Evolutionary conservation across 2,888 invertebrate species (phyloP), one percentile per base, ranked within the genome.

Genomic region (Cartodere bifasciata): DNA sequence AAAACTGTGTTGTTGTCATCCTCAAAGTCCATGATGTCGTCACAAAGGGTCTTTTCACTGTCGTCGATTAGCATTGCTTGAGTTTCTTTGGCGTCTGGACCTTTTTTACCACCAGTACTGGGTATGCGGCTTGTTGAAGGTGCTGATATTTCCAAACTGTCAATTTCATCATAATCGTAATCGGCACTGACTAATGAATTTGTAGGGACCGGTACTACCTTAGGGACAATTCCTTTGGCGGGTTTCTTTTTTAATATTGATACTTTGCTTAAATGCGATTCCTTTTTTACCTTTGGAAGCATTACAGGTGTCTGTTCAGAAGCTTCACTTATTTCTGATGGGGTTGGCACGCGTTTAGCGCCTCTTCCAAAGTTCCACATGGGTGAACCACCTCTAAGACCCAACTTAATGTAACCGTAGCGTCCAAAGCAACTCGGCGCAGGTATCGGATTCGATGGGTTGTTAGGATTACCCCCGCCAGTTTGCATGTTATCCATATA

Each of bases 351-450:
- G 41, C 46, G 52, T 46, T 56, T 64, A 28, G 52, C 60, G 42
- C 43, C 64, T 43, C 52, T 60, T 50, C 55, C 53, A 23, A 54
- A 60, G 32, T 62, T 59, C 76, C 76, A 76, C 60, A 75, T 70
- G 1, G 76, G 75, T 1, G 76, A 68, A 4, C 78, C 78, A 13
- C 79, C 79, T 37, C 69, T 56, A 3, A 79, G 46, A 9, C 68
- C 81, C 2, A 72, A 61, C 46, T 70, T 72, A 42, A 68, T 64
- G 52, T 72, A 75, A 1, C 67, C 67, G 47, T 62, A 69, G 25
- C 71, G 62, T 1, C 65, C 66, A 46, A 72, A 72, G 32, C 66
- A 64, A 13, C 69, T 64, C 2, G 71, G 69, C n/a, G 68, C 47
- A 1, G 75, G 75, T 28, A 73, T 63, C 1, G 68, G 65, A 51